These are phyloP conservation scores for Pantherophis vulpinus DNA, from an alignment of 2,797 vertebrate genomes.

Conservation along the genomic window DNA sequence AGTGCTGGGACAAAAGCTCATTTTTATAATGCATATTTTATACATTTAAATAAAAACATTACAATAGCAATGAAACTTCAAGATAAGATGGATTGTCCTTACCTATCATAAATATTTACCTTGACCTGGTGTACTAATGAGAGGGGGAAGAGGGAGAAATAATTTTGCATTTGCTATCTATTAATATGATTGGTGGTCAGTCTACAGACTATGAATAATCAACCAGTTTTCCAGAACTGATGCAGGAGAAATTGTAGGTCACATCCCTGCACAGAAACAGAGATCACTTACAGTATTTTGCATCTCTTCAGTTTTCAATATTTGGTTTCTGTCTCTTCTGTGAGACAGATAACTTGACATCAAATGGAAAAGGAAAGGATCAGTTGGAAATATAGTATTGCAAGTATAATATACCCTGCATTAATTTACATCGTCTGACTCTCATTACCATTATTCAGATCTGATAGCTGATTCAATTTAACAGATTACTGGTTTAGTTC, in stretches of 20 bases:
- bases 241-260: neutral
- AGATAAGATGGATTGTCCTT: constrained; percentile 2
- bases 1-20: constrained; percentile 30
- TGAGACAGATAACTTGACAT: neutral
- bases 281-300: neutral
- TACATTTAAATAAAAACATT: neutral
- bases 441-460: neutral
- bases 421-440: neutral
- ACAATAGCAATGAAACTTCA: constrained; percentile 6
- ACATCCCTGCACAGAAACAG: neutral
- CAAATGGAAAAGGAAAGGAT: neutral
- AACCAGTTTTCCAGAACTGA: neutral
- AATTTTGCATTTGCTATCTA: neutral
- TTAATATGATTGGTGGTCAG: neutral
- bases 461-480: neutral
- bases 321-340: neutral
- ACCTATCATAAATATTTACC: neutral
- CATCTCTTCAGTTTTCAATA: neutral
- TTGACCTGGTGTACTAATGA: neutral
- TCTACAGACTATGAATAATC: neutral
- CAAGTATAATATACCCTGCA: neutral
- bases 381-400: neutral
- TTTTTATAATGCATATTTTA: constrained; percentile 16
- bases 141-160: neutral
- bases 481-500: neutral